phyloP scores from a whole-genome alignment of 2,888 invertebrate genomes.

The Galeopsomyia nigrocyanea region DNA sequence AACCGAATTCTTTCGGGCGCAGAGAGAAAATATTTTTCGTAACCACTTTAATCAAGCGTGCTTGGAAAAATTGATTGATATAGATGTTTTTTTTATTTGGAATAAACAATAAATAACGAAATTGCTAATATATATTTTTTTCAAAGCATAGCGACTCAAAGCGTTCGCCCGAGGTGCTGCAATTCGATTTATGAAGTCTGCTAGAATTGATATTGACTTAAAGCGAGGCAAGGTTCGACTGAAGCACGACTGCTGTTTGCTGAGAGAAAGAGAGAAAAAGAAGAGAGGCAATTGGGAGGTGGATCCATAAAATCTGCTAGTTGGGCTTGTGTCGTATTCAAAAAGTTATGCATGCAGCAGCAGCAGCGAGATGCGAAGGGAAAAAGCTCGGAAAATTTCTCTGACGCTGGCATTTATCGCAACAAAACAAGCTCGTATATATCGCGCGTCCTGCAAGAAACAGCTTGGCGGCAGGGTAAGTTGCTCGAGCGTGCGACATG shows the following conservation, averaged over 20 bases:
- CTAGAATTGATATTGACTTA: constrained; percentile 37
- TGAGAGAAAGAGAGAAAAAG: constrained; percentile 3
- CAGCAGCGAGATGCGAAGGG: no score
- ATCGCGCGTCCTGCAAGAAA: constrained; percentile 11
- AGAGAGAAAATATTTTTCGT: no score
- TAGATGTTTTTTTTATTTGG: no score
- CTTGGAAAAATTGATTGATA: no score
- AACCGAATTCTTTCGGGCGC: no score
- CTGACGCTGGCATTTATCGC: constrained; percentile 9
- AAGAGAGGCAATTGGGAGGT: no score
- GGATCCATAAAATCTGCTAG: constrained; percentile 14
- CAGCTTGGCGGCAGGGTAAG: neutral
- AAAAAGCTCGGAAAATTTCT: constrained; percentile 14
- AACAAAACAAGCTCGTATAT: constrained; percentile 19
- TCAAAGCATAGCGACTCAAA: no score
- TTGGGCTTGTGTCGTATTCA: constrained; percentile 14
- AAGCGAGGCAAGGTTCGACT: constrained; percentile 12
- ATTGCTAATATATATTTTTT: no score
- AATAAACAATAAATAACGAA: no score
- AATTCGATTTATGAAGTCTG: constrained; percentile 38
- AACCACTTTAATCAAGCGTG: no score
- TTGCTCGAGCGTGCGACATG: neutral
- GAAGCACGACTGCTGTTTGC: no score
- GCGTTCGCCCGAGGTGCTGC: constrained; percentile 1
- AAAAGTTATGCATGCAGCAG: constrained; percentile 22